Base-by-base conservation (phyloP, 1,140 invertebrate species). In the Drosophila elegans region DNA sequence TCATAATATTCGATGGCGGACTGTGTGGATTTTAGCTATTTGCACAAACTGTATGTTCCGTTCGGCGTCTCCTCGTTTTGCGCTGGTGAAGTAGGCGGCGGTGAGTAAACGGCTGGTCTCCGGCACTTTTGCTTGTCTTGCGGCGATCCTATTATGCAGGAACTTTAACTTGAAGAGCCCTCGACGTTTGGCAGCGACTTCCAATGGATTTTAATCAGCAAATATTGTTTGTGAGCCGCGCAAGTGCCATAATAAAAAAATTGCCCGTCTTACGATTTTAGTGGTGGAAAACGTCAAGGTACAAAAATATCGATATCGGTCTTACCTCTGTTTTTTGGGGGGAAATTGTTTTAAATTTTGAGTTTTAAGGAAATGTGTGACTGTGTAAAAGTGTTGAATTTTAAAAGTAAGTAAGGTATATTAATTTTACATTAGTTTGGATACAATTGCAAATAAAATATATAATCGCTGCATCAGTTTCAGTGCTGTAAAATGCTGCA, bases 221-320 rank as follows among this genome's bases (percentile, higher is more conserved):
- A 55, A 34, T 29, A 13, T 36, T 16, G 29, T 64, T 59, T 42
- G 48, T 36, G 13, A 62, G 29, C 69, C 64, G 49, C 46, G 45
- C 52, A 83, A 76, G 34, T 84, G 75, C 76, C 76, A 85, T 78
- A 78, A 74, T 74, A 76, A 81, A 78, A 80, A 49, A 83, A 6
- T 52, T 53, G 78, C 36, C 64, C 32, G 52, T 4, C 7, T 45
- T 46, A 52, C 34, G 7, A 53, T 49, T 55, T 42, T 4, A 82
- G 80, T 67, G 78, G 49, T 85, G 57, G 16, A 45, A 42, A 86
- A 67, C 52, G 64, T 32, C 7, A 41, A 44, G 32, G 2, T 27
- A 10, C 12, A 36, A 9, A n/a, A 51, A 38, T 49, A 61, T 63
- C 57, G 67, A 57, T 68, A 71, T 21, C 16, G 16, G 56, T 56